phyloP scores from a whole-genome alignment of 2,113 vertebrate genomes.

The Chaetodon auriga region DNA sequence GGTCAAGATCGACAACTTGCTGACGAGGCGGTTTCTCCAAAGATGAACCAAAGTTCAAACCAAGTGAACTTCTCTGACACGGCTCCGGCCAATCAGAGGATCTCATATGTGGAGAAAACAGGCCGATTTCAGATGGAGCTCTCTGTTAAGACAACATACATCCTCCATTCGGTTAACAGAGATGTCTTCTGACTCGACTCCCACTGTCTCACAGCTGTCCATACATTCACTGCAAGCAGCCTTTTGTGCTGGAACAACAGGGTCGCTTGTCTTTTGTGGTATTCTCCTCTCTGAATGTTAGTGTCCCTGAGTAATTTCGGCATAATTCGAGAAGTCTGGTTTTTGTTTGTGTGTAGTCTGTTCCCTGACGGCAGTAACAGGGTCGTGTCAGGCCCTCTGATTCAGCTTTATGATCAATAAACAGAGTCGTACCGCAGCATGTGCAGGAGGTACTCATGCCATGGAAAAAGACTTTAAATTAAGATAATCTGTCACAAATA shows the following conservation, averaged over 20 bases:
- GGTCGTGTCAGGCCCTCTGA: slow-evolving; percentile 12
- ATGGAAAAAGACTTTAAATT: background rate
- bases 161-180: slow-evolving; percentile 1
- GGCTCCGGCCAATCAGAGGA: background rate
- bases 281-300: background rate
- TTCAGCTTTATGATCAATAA: slow-evolving; percentile 31
- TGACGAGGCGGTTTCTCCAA: slow-evolving; percentile 7
- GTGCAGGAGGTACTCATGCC: background rate
- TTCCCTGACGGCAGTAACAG: slow-evolving; percentile 40
- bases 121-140: background rate
- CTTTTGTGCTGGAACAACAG: slow-evolving; percentile 35
- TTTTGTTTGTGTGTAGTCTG: slow-evolving; percentile 29
- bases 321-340: slow-evolving; percentile 12
- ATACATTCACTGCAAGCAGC: slow-evolving; percentile 52
- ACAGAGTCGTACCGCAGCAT: background rate
- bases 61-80: background rate
- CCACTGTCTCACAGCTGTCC: slow-evolving; percentile 61
- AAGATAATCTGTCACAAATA: slow-evolving; percentile 27
- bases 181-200: slow-evolving; percentile 38
- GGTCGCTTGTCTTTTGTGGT: slow-evolving; percentile 25
- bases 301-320: slow-evolving; percentile 23
- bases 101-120: background rate
- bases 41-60: slow-evolving; percentile 22
- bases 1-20: background rate
- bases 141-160: background rate